phyloP scores from a whole-genome alignment of 1,140 invertebrate genomes.

The Cherax destructor region DNA sequence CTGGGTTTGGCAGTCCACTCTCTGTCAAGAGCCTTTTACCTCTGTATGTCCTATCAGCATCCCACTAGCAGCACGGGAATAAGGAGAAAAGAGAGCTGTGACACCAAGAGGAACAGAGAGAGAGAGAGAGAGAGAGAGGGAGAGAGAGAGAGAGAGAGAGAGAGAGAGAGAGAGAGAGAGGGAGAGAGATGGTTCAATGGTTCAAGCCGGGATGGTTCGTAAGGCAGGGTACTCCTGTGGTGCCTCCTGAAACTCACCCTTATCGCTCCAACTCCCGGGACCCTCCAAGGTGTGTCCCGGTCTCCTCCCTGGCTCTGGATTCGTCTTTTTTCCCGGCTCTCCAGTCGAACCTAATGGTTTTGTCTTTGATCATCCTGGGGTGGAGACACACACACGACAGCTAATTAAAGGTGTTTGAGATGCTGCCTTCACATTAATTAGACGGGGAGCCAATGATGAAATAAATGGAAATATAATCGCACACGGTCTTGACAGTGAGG shows the following conservation, averaged over 20 bases:
- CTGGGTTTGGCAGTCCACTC: neutral
- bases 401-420: neutral
- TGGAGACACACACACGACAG: neutral
- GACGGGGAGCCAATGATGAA: constrained; percentile 4
- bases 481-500: constrained; percentile 35
- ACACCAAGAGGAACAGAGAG: neutral
- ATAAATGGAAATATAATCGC: constrained; percentile 18
- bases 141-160: neutral
- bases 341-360: neutral
- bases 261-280: constrained; percentile 6
- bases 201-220: neutral
- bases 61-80: neutral
- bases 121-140: neutral
- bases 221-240: constrained; percentile 22
- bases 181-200: no score
- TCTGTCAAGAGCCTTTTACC: neutral
- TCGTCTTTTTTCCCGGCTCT: constrained; percentile 20
- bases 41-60: neutral
- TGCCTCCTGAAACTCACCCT: constrained; percentile 25
- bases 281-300: constrained; percentile 19
- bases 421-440: neutral
- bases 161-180: neutral
- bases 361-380: constrained; percentile 11
- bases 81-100: neutral
- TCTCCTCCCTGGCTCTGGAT: constrained; percentile 22